Conservation (phyloP, 2,113 vertebrate genomes). For the Ploceus nigricollis region DNA sequence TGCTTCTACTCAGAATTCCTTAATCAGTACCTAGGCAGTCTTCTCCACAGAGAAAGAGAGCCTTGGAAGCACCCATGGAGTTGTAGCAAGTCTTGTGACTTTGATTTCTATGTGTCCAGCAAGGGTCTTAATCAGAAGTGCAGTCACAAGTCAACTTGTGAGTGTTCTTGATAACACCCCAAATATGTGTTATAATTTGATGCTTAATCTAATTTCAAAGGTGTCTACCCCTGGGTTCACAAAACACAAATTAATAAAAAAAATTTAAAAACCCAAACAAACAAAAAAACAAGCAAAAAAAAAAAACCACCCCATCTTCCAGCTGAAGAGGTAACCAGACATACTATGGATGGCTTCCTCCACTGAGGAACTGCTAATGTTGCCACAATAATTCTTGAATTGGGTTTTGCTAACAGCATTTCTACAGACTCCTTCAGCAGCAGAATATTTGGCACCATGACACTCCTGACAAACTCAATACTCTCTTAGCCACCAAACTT, state of each 20-base stretch:
- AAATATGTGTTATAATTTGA: not conserved
- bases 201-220: not conserved
- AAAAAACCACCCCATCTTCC: not conserved
- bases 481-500: not conserved
- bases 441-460: rapidly evolving
- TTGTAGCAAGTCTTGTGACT: not conserved
- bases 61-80: not conserved
- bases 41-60: not conserved
- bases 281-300: not conserved
- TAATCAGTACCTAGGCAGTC: not conserved
- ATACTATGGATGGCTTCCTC: not conserved
- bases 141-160: not conserved
- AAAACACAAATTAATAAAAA: not conserved
- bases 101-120: not conserved
- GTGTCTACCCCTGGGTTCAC: not conserved
- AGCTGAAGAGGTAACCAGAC: not conserved
- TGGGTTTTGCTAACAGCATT: not conserved
- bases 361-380: not conserved
- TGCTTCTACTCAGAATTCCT: not conserved
- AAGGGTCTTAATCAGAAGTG: not conserved
- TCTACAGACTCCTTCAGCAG: not conserved
- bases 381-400: not conserved
- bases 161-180: not conserved
- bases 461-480: not conserved
- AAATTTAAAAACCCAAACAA: not conserved